Evolutionary conservation across 1,140 invertebrate genomes (phyloP), one percentile per base, ranked within the genome.

Genomic region (Capitella teleta): DNA sequence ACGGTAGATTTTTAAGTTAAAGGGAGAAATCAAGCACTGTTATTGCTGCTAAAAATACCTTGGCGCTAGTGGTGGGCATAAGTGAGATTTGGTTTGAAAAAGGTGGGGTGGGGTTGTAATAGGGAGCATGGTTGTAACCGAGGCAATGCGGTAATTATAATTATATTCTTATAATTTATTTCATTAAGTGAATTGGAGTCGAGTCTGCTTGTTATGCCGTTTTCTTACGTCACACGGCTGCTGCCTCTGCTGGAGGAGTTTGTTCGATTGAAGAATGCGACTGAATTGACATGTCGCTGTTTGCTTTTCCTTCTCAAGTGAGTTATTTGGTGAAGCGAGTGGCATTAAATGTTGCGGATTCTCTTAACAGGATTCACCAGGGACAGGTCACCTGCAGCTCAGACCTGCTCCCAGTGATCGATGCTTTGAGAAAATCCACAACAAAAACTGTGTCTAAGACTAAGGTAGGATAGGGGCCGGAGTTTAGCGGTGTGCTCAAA

Each of bases 151-250:
- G n/a, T n/a, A n/a, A n/a, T n/a, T n/a, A n/a, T n/a, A n/a, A n/a
- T n/a, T n/a, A n/a, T n/a, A n/a, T n/a, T n/a, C n/a, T n/a, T n/a
- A n/a, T n/a, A n/a, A n/a, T n/a, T n/a, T n/a, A n/a, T n/a, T n/a
- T n/a, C n/a, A n/a, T n/a, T n/a, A n/a, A 87, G 89, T 68, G 89
- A 96, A 64, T 71, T 97, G 37, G 89, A 96, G 69, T 87, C 93
- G 72, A 79, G 87, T 0, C 71, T 97, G 2, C 63, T 96, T 0
- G 71, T 93, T 6, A 69, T 97, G 23, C 87, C 91, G 19, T 90
- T 92, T 62, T 77, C 80, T 24, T 77, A 80, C 45, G 85, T 90
- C 0, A 82, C 82, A 58, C 80, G 89, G 40, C 76, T 97, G 42
- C 74, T 97, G 0, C 69, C 81, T 50, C 73, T 82, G 55, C 63